Percentiles rank a stretch among this genome's conserved stretches.
phyloP scores from a whole-genome alignment of 2,797 vertebrate genomes.

The Poecile montanus region DNA sequence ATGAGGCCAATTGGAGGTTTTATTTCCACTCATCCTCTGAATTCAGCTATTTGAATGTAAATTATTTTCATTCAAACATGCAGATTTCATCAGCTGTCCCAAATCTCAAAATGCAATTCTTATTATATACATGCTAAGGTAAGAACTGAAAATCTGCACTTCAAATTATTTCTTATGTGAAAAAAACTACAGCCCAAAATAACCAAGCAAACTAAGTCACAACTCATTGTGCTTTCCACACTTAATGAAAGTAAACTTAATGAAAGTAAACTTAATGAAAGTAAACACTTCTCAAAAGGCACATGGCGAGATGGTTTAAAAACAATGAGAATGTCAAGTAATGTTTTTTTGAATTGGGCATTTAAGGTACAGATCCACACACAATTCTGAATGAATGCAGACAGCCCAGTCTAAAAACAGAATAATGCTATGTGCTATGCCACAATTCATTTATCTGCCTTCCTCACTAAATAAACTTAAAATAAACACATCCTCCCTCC shows the following conservation, averaged over 20 bases:
- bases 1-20: neutral
- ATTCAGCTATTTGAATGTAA: neutral
- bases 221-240: neutral
- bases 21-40: neutral
- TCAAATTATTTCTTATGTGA: neutral
- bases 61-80: neutral
- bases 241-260: neutral
- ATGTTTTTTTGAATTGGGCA: neutral
- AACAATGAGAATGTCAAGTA: neutral
- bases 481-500: constrained; percentile 50
- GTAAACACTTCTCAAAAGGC: neutral
- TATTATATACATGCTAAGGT: neutral
- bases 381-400: neutral
- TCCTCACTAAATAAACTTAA: constrained; percentile 13
- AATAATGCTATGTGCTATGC: too few relatives aligned
- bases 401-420: neutral
- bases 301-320: neutral
- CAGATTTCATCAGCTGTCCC: neutral
- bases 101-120: neutral
- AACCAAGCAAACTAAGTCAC: neutral
- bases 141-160: neutral
- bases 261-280: too few relatives aligned
- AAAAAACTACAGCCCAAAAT: neutral
- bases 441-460: neutral
- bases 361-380: neutral